These are phyloP conservation scores for Caretta caretta DNA, from an alignment of 2,113 vertebrate species.

Conservation along the genomic window DNA sequence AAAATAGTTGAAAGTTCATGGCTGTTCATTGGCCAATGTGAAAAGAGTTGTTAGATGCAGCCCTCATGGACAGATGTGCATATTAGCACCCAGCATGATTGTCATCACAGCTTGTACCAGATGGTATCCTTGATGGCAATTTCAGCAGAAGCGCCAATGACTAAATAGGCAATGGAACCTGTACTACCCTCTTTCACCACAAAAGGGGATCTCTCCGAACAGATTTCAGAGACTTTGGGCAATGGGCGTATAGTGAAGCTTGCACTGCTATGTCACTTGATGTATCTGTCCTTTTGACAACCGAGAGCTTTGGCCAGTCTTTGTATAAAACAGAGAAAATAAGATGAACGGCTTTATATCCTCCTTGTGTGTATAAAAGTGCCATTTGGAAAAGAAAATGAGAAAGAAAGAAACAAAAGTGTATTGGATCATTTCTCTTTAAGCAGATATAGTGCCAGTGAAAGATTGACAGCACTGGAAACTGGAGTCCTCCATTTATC, in stretches of 20 bases:
- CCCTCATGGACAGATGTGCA: background rate
- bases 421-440: constrained; percentile 63
- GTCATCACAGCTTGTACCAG: background rate
- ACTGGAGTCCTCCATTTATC: constrained; percentile 73
- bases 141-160: background rate
- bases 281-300: background rate
- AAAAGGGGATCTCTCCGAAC: background rate
- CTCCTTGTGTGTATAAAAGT: constrained; percentile 34
- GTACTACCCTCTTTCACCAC: background rate
- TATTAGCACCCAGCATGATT: background rate
- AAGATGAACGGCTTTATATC: constrained; percentile 33
- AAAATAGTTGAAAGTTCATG: accelerated
- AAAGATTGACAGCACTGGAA: constrained; percentile 62
- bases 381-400: constrained; percentile 48
- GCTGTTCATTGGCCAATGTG: background rate
- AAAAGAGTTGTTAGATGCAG: background rate
- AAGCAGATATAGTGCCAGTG: constrained; percentile 52
- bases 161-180: constrained; percentile 8
- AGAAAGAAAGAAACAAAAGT: constrained; percentile 60
- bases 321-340: background rate
- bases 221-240: constrained; percentile 27
- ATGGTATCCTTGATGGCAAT: background rate
- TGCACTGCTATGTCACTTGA: background rate
- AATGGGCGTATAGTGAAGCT: background rate
- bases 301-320: constrained; percentile 20